Percentiles rank a stretch among this genome's conserved stretches.
phyloP scores from a whole-genome alignment of 2,888 invertebrate species.

The Leucania comma region DNA sequence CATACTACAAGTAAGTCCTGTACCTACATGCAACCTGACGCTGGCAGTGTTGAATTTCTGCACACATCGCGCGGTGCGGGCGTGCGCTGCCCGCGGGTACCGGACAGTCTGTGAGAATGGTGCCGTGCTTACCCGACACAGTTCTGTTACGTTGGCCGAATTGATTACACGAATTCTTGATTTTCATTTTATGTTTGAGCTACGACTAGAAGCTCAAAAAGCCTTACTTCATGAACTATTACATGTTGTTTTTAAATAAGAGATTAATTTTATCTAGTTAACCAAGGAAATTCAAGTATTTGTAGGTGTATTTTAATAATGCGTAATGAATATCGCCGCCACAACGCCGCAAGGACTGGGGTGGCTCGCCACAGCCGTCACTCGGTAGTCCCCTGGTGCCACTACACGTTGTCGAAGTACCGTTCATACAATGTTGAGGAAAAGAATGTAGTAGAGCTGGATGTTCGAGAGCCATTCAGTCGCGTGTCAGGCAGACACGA shows the following conservation, averaged over 20 bases:
- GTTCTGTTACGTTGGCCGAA: constrained; percentile 36
- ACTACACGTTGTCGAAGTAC: not conserved
- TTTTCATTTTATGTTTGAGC: too few relatives aligned
- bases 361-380: too few relatives aligned
- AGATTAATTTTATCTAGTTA: not conserved
- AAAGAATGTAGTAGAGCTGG: not conserved
- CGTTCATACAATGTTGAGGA: not conserved
- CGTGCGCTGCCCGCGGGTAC: constrained; percentile 1
- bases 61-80: constrained; percentile 53
- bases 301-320: too few relatives aligned
- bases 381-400: not conserved
- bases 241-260: not conserved
- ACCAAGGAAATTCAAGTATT: not conserved
- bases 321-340: too few relatives aligned
- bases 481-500: not conserved
- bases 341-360: too few relatives aligned
- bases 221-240: not conserved
- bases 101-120: too few relatives aligned
- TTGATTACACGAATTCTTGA: constrained; percentile 26
- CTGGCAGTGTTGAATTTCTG: constrained; percentile 7
- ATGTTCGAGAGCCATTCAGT: not conserved
- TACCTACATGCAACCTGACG: too few relatives aligned
- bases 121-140: not conserved
- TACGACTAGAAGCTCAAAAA: too few relatives aligned
- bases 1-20: not conserved